Evolutionary conservation across 2,888 invertebrate species (phyloP).

Genomic region (Chaitophorus viminalis): DNA sequence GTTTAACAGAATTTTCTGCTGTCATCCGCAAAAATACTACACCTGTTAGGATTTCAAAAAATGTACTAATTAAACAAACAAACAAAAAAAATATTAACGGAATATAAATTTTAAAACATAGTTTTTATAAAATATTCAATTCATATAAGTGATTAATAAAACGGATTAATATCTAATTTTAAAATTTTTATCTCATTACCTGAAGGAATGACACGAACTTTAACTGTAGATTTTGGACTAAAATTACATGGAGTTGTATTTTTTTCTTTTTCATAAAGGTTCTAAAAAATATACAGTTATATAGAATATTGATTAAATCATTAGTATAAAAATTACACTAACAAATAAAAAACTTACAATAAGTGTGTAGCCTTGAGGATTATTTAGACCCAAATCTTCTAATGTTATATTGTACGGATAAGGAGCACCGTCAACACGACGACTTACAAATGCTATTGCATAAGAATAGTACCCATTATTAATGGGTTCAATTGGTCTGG

Average conservation of each 20-base stretch:
- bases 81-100: background rate
- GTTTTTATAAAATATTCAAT: background rate
- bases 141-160: background rate
- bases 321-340: background rate
- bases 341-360: slow-evolving; percentile 65
- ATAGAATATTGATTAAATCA: background rate
- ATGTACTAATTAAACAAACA: background rate
- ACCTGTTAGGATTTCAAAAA: slow-evolving; percentile 7
- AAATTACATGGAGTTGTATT: background rate
- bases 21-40: slow-evolving; percentile 47
- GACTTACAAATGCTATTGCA: slow-evolving; percentile 73
- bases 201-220: slow-evolving; percentile 61
- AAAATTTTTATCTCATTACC: slow-evolving; percentile 22
- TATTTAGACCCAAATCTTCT: slow-evolving; percentile 66
- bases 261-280: slow-evolving; percentile 49
- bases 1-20: background rate
- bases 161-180: no score
- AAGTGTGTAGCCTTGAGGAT: slow-evolving; percentile 67
- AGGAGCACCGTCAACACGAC: slow-evolving; percentile 69
- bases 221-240: slow-evolving; percentile 13
- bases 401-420: slow-evolving; percentile 67
- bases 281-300: slow-evolving; percentile 42
- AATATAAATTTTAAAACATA: background rate
- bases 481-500: slow-evolving; percentile 70
- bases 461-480: slow-evolving; percentile 69